Conservation (phyloP, 2,888 invertebrate genomes). For the Tuberolachnus salignus region DNA sequence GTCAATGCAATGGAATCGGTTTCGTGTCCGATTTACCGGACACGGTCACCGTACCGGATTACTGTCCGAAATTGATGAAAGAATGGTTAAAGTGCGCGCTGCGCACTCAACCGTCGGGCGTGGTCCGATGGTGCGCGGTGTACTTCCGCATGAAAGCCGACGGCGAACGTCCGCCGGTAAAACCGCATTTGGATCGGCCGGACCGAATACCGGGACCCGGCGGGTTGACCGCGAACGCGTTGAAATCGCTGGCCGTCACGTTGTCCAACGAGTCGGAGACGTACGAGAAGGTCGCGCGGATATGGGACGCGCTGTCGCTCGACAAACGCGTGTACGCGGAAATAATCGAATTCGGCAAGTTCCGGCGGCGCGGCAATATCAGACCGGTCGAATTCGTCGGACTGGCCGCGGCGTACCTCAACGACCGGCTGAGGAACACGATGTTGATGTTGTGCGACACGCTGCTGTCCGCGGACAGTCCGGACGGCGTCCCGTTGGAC, state of each 20-base stretch:
- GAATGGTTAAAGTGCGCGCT: conserved; percentile 31
- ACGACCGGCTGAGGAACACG: background rate
- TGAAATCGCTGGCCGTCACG: conserved; percentile 23
- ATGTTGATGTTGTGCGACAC: conserved; percentile 26
- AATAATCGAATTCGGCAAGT: conserved; percentile 22
- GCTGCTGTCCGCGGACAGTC: background rate
- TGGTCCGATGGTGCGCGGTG: conserved; percentile 13
- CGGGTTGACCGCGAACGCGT: background rate
- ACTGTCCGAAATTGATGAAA: background rate
- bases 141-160: conserved; percentile 64
- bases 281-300: conserved; percentile 3
- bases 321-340: background rate
- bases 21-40: background rate
- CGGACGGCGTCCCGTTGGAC: background rate
- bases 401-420: conserved; percentile 7
- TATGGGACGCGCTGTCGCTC: conserved; percentile 28
- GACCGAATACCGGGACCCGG: background rate
- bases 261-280: background rate
- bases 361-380: background rate
- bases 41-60: background rate
- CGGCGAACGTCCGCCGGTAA: conserved; percentile 80
- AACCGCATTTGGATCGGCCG: conserved; percentile 61
- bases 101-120: conserved; percentile 9
- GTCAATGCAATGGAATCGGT: background rate
- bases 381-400: conserved; percentile 29